These are phyloP conservation scores for Tetramorium bicarinatum DNA, from an alignment of 2,888 invertebrate species.

Conservation along the genomic window DNA sequence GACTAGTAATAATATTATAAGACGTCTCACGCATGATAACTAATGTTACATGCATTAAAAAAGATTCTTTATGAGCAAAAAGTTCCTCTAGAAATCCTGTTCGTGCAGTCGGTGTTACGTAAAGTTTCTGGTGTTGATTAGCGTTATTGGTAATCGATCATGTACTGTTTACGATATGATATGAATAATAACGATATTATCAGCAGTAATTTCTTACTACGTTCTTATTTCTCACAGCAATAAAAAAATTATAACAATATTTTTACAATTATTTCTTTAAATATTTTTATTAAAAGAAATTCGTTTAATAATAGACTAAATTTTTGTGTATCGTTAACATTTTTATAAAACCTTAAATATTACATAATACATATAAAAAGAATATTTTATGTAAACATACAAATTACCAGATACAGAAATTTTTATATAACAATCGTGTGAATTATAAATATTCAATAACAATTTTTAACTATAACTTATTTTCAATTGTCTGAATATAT, in stretches of 20 bases:
- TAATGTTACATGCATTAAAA: background rate
- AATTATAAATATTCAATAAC: constrained; percentile 1
- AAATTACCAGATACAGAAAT: background rate
- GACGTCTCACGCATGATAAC: background rate
- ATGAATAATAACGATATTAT: constrained; percentile 2
- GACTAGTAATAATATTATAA: background rate
- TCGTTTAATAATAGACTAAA: background rate
- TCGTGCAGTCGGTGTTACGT: background rate
- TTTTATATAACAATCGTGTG: background rate
- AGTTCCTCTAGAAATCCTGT: background rate
- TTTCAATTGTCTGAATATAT: background rate
- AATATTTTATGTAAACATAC: background rate
- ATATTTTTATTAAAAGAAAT: background rate
- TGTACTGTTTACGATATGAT: background rate
- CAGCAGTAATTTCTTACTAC: background rate
- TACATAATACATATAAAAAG: background rate
- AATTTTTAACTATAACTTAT: background rate
- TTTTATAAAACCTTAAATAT: background rate
- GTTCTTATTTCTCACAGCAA: background rate
- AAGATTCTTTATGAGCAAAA: background rate
- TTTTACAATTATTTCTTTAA: background rate
- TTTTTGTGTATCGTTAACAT: background rate
- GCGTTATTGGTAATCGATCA: background rate
- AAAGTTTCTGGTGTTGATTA: constrained; percentile 10
- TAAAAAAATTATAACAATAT: background rate